Base-by-base conservation (phyloP, 2,113 vertebrate genomes). In the Corydoras maculifer region DNA sequence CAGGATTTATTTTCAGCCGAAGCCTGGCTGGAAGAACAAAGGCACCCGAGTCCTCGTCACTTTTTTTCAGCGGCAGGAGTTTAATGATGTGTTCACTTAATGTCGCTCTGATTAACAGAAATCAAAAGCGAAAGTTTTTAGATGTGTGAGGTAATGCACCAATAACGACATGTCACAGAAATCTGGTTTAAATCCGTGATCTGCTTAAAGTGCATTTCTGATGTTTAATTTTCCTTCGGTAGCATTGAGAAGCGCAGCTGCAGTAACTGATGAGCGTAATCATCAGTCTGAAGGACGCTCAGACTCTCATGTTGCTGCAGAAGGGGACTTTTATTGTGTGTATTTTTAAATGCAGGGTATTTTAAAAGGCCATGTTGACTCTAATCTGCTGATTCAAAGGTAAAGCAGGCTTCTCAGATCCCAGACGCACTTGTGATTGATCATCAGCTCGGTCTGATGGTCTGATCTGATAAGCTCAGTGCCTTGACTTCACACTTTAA, bases 11-110 rank as follows among this genome's bases (percentile, higher is more conserved):
- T 73, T 81, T 65, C 57, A 62, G 75, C 77, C 76, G 61, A 65
- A 76, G 70, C 65, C 69, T 63, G 74, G 72, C 32, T 71, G 75
- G 81, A 79, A 72, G 70, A 84, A 69, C 78, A 49, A 59, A 62
- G 62, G 58, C 5, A 6, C 30, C 4, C 43, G 53, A 30, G 31
- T 73, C n/a, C 54, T 10, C 13, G 9, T 53, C 13, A 53, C 13
- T 53, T 53, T 10, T 10, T 8, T 14, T 53, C 13, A 14, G 35
- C 4, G 35, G 35, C 35, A 8, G 35, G 7, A 43, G 4, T 43
- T 5, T 43, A 43, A 43, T 43, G 35, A 43, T 43, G 35, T 0
- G 4, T 43, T 43, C 7, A 43, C 35, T 43, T 43, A 43, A 43
- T 8, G 35, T 43, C 7, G 35, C 35, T 43, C 35, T 43, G 4